Percentiles rank a stretch among this genome's conserved stretches.
Evolutionary conservation across 2,888 invertebrate species (phyloP).

Genomic region (Ctenicera cuprea): DNA sequence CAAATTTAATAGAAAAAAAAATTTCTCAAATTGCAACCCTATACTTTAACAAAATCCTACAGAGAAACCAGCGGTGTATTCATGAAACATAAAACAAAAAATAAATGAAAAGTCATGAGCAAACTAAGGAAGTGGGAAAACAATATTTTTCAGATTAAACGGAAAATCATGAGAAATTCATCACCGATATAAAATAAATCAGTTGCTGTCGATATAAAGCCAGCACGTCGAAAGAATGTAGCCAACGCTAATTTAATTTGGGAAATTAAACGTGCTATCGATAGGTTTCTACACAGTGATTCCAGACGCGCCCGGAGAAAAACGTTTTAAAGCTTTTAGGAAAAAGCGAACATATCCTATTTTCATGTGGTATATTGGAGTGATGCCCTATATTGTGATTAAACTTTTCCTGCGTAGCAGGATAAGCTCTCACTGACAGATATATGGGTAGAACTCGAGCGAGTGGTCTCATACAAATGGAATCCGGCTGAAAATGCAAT

Average conservation of each 20-base stretch:
- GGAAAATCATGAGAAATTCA: constrained; percentile 51
- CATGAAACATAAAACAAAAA: constrained; percentile 16
- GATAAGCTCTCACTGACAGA: constrained; percentile 50
- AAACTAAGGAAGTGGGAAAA: constrained; percentile 21
- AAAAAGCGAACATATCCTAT: constrained; percentile 44
- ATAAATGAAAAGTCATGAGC: constrained; percentile 9
- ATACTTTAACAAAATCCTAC: too few species aligned
- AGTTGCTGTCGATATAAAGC: constrained; percentile 51
- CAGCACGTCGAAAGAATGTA: constrained; percentile 52
- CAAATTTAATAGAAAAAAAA: too few species aligned
- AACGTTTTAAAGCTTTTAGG: constrained; percentile 50
- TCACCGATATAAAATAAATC: constrained; percentile 52
- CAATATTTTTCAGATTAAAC: constrained; percentile 45
- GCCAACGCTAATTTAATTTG: constrained; percentile 55
- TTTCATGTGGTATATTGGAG: constrained; percentile 42
- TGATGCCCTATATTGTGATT: constrained; percentile 50
- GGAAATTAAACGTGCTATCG: constrained; percentile 55
- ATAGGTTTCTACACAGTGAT: constrained; percentile 50
- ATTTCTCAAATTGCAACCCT: too few species aligned
- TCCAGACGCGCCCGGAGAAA: constrained; percentile 39
- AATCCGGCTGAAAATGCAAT: constrained; percentile 47
- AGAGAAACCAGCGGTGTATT: too few species aligned
- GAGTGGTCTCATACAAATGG: constrained; percentile 50
- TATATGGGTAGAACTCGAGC: constrained; percentile 48
- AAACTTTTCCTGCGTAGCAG: constrained; percentile 48